Evolutionary conservation across 2,797 vertebrate species (phyloP), one percentile per base, ranked within the genome.

Genomic region (Arremon aurantiirostris): DNA sequence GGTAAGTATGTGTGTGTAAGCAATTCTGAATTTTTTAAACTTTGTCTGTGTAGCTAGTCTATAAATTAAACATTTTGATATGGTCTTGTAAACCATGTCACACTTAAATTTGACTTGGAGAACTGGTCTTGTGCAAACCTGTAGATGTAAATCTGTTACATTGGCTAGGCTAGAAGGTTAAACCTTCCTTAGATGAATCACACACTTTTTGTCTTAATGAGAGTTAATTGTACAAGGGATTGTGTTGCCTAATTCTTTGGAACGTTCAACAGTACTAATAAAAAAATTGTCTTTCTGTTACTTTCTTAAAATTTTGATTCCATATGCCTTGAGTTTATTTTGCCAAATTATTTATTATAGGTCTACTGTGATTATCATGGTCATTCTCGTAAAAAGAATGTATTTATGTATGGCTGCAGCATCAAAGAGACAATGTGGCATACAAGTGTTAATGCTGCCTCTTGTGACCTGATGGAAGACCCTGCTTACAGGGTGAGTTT

Each of bases 371-470:
- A 99, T 98, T 99, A 99, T 96, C 99, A 99, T 60, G 99, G 99
- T 77, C 99, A 99, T 96, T 99, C 99, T 77, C 98, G 99, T 86
- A 99, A 99, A 98, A 99, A 99, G 98, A 99, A 99, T 32, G 99
- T 99, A 3, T 99, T 99, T 90, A 99, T 99, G 99, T 99, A 99
- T 41, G 99, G 99, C 94, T 99, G 99, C 97, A 99, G 99, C 71
- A 97, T 99, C 94, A 99, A 99, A 96, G 99, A 99, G 97, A 99
- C 99, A 0, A 98, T 99, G 84, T 99, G 99, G 99, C 99, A 99
- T 85, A 99, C 99, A 46, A 98, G 90, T 75, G 98, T 98, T 69
- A 99, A 93, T 63, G 97, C 98, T 26, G 81, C 98, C 9, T 98
- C 99, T 23, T 98, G 98, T 94, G 99, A 99, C 59, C 73, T 99